phyloP scores from a whole-genome alignment of 2,888 invertebrate species.

The Ferrisia virgata region DNA sequence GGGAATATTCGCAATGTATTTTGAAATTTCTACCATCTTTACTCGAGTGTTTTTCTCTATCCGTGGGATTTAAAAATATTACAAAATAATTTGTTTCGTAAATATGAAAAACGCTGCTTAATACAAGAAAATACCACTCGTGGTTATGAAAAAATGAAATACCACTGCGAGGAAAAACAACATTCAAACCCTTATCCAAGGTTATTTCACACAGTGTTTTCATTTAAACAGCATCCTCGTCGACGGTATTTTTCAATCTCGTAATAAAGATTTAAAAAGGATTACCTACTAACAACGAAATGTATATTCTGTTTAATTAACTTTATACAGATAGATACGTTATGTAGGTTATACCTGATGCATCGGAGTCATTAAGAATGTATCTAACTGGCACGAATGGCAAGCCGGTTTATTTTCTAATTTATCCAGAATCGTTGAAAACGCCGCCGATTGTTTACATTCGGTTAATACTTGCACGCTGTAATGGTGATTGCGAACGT shows the following conservation, averaged over 20 bases:
- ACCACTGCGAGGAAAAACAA: background rate
- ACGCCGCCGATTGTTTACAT: slow-evolving; percentile 79
- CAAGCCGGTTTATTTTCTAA: slow-evolving; percentile 82
- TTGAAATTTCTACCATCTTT: background rate
- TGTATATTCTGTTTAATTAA: background rate
- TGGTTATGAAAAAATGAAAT: background rate
- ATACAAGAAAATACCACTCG: background rate
- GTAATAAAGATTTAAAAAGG: slow-evolving; percentile 7
- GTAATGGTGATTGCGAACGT: slow-evolving; percentile 90
- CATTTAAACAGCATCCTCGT: background rate
- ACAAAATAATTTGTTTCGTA: background rate
- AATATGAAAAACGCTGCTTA: background rate
- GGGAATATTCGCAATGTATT: background rate
- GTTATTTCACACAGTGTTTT: background rate
- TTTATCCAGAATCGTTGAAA: slow-evolving; percentile 72
- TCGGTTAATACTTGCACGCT: slow-evolving; percentile 87
- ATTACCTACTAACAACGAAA: background rate
- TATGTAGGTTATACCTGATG: slow-evolving; percentile 68
- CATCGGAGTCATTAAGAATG: slow-evolving; percentile 90
- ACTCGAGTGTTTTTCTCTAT: background rate
- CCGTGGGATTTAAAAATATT: background rate
- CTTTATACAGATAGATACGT: background rate
- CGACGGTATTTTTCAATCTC: background rate
- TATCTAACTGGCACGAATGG: slow-evolving; percentile 80
- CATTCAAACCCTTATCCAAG: background rate